Evolutionary conservation across 2,797 vertebrate species (phyloP).

Genomic region (Euphonia xanthogaster): DNA sequence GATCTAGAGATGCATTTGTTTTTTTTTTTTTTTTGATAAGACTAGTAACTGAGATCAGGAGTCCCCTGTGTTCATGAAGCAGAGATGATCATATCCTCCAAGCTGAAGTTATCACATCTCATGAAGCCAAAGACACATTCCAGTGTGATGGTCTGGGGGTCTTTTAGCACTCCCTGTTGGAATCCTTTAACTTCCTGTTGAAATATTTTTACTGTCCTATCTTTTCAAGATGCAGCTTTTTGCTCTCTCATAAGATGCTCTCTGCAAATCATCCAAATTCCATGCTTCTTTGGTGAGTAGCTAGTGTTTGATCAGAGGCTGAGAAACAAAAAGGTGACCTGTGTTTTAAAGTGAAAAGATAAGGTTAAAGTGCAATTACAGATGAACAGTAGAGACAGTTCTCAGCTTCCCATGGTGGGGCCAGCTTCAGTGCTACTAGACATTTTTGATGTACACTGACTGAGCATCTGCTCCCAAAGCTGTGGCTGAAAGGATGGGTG

Average conservation of each 20-base stretch:
- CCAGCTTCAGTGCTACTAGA: background rate
- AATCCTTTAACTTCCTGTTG: background rate
- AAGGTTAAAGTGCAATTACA: background rate
- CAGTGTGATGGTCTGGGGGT: background rate
- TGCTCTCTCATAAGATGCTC: background rate
- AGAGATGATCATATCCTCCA: background rate
- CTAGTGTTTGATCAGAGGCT: background rate
- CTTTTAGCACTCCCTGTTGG: background rate
- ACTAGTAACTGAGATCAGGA: background rate
- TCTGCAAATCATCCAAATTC: background rate
- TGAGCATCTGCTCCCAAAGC: background rate
- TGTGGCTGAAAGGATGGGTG: background rate
- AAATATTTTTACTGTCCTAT: background rate
- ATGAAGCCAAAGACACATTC: background rate
- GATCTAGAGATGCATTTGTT: background rate
- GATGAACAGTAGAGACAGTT: background rate
- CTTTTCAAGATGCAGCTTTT: background rate
- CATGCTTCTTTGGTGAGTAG: background rate
- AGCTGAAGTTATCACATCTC: background rate
- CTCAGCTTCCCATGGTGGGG: background rate
- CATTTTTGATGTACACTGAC: background rate
- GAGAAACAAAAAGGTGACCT: background rate
- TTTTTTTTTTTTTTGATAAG: background rate
- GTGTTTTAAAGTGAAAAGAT: background rate
- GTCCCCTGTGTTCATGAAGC: background rate